These are phyloP conservation scores for Syngnathus scovelli DNA, from an alignment of 2,113 vertebrate genomes.

Conservation along the genomic window DNA sequence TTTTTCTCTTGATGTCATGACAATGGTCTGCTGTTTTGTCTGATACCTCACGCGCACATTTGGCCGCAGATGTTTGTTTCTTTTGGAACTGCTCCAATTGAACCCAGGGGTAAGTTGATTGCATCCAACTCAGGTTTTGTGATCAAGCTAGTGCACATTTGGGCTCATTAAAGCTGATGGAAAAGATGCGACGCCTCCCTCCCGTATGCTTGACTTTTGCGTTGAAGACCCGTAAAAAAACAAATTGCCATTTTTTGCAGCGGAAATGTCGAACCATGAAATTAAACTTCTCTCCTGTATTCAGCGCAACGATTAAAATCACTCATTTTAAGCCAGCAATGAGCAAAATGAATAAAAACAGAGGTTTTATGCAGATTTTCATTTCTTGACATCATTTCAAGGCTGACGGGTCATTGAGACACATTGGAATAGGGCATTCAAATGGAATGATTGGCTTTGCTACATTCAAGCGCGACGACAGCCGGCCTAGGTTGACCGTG, in stretches of 20 bases:
- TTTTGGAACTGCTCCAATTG: constrained; percentile 53
- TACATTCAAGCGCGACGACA: neutral
- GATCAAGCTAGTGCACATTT: constrained; percentile 41
- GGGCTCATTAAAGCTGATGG: constrained; percentile 63
- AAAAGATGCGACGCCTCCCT: constrained; percentile 26
- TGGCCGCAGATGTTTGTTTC: constrained; percentile 43
- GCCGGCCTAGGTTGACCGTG: neutral
- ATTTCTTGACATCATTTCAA: neutral
- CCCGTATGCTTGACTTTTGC: neutral
- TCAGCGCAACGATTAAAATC: no score
- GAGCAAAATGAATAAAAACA: no score
- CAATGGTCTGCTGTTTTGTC: no score
- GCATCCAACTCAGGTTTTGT: constrained; percentile 34
- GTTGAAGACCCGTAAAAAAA: neutral
- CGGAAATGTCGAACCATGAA: no score
- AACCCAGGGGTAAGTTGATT: constrained; percentile 49
- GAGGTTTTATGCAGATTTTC: neutral
- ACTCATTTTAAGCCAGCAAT: no score
- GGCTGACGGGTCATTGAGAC: no score
- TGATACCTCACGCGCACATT: no score
- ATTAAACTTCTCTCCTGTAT: no score
- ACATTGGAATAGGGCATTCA: neutral
- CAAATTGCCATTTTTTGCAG: neutral
- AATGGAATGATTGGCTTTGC: neutral
- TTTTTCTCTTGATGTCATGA: no score